Conservation (phyloP, 2,797 vertebrate genomes). For the Clarias pachynema region DNA sequence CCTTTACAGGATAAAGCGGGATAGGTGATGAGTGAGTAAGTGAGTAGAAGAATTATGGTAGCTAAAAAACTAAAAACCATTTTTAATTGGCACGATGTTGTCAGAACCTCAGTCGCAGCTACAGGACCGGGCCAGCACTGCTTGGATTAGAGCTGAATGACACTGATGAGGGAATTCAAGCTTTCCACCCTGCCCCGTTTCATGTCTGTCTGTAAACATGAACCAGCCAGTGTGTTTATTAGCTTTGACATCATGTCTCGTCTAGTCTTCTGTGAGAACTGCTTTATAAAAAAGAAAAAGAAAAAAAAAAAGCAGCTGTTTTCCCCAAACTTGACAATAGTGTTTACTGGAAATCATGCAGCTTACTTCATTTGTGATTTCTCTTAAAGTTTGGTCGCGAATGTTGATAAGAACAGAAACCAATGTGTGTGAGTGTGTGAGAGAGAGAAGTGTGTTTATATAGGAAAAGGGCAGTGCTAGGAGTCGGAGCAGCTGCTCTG, state of each 20-base stretch:
- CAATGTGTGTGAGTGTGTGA: neutral
- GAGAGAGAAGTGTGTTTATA: conserved; percentile 21
- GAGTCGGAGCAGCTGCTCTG: conserved; percentile 48
- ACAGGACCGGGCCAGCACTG: neutral
- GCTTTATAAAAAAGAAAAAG: neutral
- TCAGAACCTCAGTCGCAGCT: neutral
- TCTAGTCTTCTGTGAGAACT: neutral
- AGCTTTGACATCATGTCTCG: conserved; percentile 24
- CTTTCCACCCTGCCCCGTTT: neutral
- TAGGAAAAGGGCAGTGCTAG: conserved; percentile 10
- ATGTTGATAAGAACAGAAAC: neutral
- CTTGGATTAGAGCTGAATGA: neutral
- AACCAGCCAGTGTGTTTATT: neutral
- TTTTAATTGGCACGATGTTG: no score
- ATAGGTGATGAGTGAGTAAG: no score
- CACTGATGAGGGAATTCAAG: neutral
- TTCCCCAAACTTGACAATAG: neutral
- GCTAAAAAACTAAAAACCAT: no score
- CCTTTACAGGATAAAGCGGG: no score
- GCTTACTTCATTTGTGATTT: conserved; percentile 3
- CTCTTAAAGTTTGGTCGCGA: conserved; percentile 7
- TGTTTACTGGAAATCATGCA: neutral
- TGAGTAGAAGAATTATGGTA: no score
- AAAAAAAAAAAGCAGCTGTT: neutral
- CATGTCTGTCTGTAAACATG: neutral